Conservation (phyloP, 2,113 vertebrate species). For the Emydura subglobosa region DNA sequence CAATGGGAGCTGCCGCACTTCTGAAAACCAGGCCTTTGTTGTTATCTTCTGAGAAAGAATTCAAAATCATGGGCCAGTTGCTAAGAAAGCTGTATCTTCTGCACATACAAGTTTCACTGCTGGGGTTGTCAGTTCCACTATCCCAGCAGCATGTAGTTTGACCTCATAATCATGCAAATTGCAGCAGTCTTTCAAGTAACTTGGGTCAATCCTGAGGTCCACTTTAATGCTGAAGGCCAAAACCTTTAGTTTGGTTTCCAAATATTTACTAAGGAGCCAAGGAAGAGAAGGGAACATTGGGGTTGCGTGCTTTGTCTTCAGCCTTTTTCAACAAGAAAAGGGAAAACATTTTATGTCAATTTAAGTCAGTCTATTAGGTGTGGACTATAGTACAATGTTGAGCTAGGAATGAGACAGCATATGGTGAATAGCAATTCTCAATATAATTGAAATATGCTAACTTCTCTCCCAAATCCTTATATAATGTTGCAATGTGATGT, state of each 20-base stretch:
- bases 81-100: background rate
- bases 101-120: background rate
- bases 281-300: background rate
- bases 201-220: background rate
- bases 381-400: background rate
- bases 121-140: background rate
- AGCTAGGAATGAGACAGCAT: background rate
- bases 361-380: background rate
- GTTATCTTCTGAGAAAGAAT: background rate
- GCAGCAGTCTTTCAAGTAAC: background rate
- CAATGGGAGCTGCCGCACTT: background rate
- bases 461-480: background rate
- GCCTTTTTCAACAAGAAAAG: background rate
- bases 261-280: background rate
- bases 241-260: background rate
- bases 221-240: background rate
- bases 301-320: accelerated
- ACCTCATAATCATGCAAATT: background rate
- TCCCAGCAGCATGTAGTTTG: background rate
- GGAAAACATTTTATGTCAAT: background rate
- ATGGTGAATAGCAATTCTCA: background rate
- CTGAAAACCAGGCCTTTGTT: background rate
- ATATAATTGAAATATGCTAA: background rate
- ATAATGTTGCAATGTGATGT: background rate
- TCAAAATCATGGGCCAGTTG: background rate